Base-by-base conservation (phyloP, 2,888 invertebrate species). In the Torymus texanus region DNA sequence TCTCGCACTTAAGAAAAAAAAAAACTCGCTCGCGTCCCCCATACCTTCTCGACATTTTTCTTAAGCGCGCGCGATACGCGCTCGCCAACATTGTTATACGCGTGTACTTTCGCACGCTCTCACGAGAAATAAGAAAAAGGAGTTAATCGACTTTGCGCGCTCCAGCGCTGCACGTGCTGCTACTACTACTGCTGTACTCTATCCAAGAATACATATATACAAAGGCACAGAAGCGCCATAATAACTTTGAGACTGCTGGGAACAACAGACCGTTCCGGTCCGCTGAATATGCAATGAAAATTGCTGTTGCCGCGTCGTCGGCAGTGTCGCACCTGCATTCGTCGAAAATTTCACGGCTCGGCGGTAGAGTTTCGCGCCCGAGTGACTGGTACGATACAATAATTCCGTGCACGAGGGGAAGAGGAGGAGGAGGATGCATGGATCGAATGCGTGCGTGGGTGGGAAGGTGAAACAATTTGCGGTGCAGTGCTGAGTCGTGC, bases 241-340 rank as follows among this genome's bases (percentile, higher is more conserved):
- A 86, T 86, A 86, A 86, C 85, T 86, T 84, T 78, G 84, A 84
- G 82, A 84, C 84, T 85, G 85, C 85, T 85, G 86, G 83, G 84
- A 82, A 83, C 84, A 86, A 85, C 85, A 84, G 85, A 83, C 82
- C 83, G 82, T 84, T 84, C 80, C 84, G 83, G 83, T 66, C 82
- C 84, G 85, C 83, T 86, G 86, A 86, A 86, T 86, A 85, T 86
- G 86, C 85, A 86, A 84, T 84, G 84, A 84, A 85, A 86, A 86
- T 86, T 84, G 83, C 82, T 41, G 56, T 29, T 13, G 53, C 53
- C 59, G 24, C n/a, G n/a, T 16, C 13, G 75, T 70, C 71, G 68
- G 55, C 41, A 3, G n/a, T 50, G 24, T 16, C n/a, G 55, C 67
- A 8, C 66, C 58, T 2, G 53, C 58, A 76, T 80, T 81, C 66